These are phyloP conservation scores for Brienomyrus brachyistius DNA, from an alignment of 2,113 vertebrate genomes.

Conservation along the genomic window DNA sequence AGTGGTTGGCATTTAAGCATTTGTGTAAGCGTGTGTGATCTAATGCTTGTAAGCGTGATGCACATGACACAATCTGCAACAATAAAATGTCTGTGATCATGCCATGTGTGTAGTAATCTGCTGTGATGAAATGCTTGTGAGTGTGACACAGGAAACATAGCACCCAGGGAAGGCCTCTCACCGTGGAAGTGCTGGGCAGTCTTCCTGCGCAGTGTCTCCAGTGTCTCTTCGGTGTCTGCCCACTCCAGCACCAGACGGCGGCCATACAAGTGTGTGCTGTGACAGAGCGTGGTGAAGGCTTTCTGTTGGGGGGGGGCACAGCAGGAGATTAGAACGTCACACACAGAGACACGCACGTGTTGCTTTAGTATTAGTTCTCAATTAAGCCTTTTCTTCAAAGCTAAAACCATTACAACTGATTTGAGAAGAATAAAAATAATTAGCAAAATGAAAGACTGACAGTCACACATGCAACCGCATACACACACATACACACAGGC, in stretches of 20 bases:
- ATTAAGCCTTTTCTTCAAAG: background rate
- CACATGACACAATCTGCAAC: background rate
- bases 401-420: background rate
- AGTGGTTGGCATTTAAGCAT: background rate
- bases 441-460: background rate
- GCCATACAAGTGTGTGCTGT: slow-evolving; percentile 94
- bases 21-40: background rate
- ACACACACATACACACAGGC: background rate
- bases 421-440: background rate
- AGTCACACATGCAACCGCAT: background rate
- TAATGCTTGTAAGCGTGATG: background rate
- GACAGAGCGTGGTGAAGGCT: slow-evolving; percentile 86
- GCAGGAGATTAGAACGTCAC: background rate
- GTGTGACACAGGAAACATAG: background rate
- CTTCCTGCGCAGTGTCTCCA: slow-evolving; percentile 78
- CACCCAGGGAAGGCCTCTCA: slow-evolving; percentile 41
- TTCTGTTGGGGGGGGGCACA: slow-evolving; percentile 55
- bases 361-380: background rate
- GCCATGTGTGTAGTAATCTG: background rate
- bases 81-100: background rate
- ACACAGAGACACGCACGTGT: background rate
- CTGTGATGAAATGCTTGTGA: background rate
- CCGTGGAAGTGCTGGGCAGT: slow-evolving; percentile 85
- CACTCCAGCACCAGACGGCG: slow-evolving; percentile 90
- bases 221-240: slow-evolving; percentile 79